Percentiles rank a stretch among this genome's conserved stretches.
These are phyloP conservation scores for Calidris pugnax DNA, from an alignment of 2,113 vertebrate genomes.

Conservation along the genomic window DNA sequence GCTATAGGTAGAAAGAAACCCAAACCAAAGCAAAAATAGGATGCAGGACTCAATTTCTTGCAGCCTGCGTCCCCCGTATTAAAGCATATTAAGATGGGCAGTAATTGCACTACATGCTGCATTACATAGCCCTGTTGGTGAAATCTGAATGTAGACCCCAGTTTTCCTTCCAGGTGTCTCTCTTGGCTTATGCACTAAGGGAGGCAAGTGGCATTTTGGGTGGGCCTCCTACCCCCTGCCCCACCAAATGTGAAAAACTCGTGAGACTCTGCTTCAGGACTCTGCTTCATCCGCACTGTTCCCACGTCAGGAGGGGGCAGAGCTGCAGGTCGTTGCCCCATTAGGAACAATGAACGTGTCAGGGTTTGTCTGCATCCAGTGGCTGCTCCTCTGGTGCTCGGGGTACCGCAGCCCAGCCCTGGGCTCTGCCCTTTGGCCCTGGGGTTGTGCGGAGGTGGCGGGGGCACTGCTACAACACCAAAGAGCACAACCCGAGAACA, in stretches of 20 bases:
- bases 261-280: neutral
- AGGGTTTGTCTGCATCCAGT: neutral
- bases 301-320: neutral
- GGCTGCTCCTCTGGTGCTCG: neutral
- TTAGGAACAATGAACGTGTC: neutral
- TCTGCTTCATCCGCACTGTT: neutral
- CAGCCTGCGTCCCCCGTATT: neutral
- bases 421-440: neutral
- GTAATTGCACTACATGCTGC: neutral
- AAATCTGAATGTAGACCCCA: neutral
- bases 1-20: neutral
- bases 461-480: neutral
- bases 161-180: neutral
- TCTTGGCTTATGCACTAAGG: neutral
- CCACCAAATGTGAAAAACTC: neutral
- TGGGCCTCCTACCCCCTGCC: neutral
- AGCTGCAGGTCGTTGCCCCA: neutral
- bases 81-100: neutral
- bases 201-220: neutral
- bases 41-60: neutral
- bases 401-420: neutral
- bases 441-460: rapidly evolving
- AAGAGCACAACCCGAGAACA: neutral
- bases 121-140: neutral
- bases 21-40: neutral